phyloP scores from a whole-genome alignment of 2,113 vertebrate species.

The Eonycteris spelaea region DNA sequence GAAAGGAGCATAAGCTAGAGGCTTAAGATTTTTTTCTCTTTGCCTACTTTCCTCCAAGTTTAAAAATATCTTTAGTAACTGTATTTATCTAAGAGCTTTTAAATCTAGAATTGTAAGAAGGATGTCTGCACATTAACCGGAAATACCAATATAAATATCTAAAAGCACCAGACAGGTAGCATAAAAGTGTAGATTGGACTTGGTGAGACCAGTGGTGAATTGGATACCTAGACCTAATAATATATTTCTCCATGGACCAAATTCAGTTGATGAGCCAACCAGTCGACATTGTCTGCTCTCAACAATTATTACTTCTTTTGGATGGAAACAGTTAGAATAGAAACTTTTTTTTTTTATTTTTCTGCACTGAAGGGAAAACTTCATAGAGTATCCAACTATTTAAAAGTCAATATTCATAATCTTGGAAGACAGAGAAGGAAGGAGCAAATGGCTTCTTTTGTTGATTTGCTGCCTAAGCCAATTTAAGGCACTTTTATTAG shows the following conservation, averaged over 20 bases:
- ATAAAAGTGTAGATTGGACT: background rate
- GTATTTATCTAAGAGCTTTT: background rate
- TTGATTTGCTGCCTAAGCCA: background rate
- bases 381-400: background rate
- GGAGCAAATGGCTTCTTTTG: background rate
- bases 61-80: background rate
- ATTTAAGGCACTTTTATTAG: slow-evolving; percentile 13
- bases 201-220: background rate
- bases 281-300: background rate
- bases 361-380: background rate
- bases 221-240: background rate
- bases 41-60: background rate
- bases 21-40: background rate
- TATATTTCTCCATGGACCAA: background rate
- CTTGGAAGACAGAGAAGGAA: background rate
- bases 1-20: background rate
- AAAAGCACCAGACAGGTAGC: background rate
- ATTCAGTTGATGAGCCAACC: background rate
- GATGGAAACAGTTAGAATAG: background rate
- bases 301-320: background rate
- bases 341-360: background rate
- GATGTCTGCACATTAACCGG: background rate
- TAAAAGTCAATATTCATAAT: background rate
- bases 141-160: background rate
- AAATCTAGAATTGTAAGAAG: background rate